Evolutionary conservation across 2,797 vertebrate species (phyloP).

Genomic region (Coreius guichenoti): DNA sequence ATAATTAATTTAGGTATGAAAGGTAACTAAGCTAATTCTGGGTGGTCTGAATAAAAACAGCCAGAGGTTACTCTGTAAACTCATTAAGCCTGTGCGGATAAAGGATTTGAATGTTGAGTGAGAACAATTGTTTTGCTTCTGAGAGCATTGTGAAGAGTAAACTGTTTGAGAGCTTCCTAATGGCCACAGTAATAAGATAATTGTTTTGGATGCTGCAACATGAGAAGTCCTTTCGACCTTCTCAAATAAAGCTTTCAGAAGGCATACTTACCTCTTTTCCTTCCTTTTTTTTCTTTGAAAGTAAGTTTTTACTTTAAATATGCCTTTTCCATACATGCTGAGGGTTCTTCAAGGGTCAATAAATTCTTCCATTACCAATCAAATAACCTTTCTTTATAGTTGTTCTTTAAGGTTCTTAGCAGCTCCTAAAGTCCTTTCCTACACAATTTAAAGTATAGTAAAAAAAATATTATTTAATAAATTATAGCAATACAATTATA

Average conservation of each 20-base stretch:
- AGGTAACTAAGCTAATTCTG: conserved; percentile 47
- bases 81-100: conserved; percentile 34
- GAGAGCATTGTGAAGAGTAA: conserved; percentile 52
- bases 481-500: background rate
- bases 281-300: conserved; percentile 10
- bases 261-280: conserved; percentile 1
- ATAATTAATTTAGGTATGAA: conserved; percentile 58
- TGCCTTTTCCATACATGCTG: background rate
- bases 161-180: conserved; percentile 37
- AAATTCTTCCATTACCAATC: background rate
- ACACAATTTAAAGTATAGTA: background rate
- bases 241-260: conserved; percentile 49
- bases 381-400: background rate
- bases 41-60: conserved; percentile 32
- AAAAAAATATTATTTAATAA: no score
- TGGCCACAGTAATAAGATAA: conserved; percentile 34
- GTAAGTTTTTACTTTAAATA: background rate
- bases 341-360: background rate
- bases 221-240: conserved; percentile 53
- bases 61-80: conserved; percentile 43
- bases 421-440: background rate
- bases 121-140: conserved; percentile 43
- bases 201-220: conserved; percentile 44
- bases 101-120: conserved; percentile 35
- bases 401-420: background rate